Evolutionary conservation across 2,888 invertebrate genomes (phyloP), one percentile per base, ranked within the genome.

Genomic region (Xanthorhoe designata): DNA sequence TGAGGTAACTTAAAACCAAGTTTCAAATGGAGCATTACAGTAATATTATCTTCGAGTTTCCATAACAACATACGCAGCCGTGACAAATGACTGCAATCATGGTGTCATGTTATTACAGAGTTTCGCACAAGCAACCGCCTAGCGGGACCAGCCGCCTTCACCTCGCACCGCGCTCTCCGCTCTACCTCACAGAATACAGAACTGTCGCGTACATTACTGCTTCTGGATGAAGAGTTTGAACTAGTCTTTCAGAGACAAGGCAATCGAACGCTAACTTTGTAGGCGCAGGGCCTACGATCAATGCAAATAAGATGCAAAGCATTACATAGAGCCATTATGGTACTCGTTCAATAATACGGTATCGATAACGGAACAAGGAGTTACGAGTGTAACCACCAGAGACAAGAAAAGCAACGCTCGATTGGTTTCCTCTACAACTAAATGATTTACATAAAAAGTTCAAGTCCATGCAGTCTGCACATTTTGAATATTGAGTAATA

Each of bases 311-410:
- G 72, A 73, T 77, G 71, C 75, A 73, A 74, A 17, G 18, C 58
- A 70, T 61, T 29, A 50, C 67, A 73, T 75, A 29, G 66, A 61
- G 64, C 64, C 62, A 71, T 65, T 73, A 76, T 67, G 68, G 73
- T 76, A 61, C 19, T 52, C 13, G 47, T 24, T 68, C 61, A 61
- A 45, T 68, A 69, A 71, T 73, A 78, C 80, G 76, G 81, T 73
- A 79, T 76, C 76, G 66, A 49, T 72, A 82, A 80, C 82, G 80
- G 80, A 15, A 66, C 66, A 58, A 53, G 24, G 63, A 55, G 60
- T 63, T 38, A 47, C 19, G 45, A 50, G 65, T 53, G 49, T 68
- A 70, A 62, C 54, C 57, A 61, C 57, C 17, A 17, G 63, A 64
- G 63, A 61, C 70, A 72, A 72, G 68, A 70, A 72, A 61, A 61